phyloP scores from a whole-genome alignment of 2,797 vertebrate species.

The Galago senegalensis region DNA sequence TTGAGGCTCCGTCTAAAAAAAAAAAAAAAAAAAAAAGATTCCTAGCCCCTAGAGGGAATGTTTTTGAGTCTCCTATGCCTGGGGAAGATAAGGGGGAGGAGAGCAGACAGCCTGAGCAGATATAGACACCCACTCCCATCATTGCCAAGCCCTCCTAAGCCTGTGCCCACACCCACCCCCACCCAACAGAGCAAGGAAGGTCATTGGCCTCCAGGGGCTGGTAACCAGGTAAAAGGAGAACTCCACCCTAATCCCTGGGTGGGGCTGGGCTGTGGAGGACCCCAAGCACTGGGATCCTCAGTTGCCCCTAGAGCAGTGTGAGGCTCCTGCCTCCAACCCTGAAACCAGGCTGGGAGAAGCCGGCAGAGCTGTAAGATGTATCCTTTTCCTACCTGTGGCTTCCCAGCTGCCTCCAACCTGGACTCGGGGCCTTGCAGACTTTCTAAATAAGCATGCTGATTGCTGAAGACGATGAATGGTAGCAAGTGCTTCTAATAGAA shows the following conservation, averaged over 20 bases:
- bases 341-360: not conserved
- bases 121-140: rapidly evolving
- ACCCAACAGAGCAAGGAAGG: not conserved
- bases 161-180: not conserved
- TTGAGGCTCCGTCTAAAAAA: too few relatives aligned
- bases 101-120: not conserved
- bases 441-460: not conserved
- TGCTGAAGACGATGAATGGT: not conserved
- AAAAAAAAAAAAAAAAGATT: too few relatives aligned
- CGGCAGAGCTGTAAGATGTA: rapidly evolving
- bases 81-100: not conserved
- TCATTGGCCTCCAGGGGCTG: not conserved
- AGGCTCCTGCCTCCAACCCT: not conserved
- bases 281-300: not conserved
- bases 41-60: not conserved
- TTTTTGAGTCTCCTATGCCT: not conserved
- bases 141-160: not conserved
- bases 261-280: not conserved
- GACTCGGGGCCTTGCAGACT: not conserved
- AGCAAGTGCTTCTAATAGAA: not conserved
- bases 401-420: not conserved
- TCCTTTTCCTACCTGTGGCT: constrained; percentile 54
- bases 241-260: not conserved
- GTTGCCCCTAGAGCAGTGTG: not conserved
- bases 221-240: not conserved